These are phyloP conservation scores for Nyctereutes procyonoides DNA, from an alignment of 2,113 vertebrate genomes.

Conservation along the genomic window DNA sequence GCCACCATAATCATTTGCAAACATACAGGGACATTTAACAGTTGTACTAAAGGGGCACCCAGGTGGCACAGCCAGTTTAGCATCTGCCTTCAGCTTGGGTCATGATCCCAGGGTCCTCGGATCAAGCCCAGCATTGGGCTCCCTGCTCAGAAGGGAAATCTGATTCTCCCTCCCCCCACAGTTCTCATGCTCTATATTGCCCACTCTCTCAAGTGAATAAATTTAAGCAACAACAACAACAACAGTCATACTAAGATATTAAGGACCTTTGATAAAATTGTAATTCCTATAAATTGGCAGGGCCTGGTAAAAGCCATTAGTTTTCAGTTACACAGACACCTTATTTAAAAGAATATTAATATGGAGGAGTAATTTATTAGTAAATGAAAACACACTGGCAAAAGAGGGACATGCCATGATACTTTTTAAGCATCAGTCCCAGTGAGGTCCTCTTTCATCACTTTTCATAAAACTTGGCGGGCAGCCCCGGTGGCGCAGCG, in stretches of 20 bases:
- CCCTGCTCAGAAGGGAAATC: not conserved
- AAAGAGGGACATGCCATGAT: too few species aligned
- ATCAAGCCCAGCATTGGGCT: not conserved
- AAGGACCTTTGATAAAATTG: not conserved
- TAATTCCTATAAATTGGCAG: not conserved
- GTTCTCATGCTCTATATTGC: not conserved
- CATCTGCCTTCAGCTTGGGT: not conserved
- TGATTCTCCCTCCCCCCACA: not conserved
- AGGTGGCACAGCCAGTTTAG: not conserved
- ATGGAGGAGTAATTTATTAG: not conserved
- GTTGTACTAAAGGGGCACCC: not conserved
- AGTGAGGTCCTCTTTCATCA: not conserved
- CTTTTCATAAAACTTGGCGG: not conserved
- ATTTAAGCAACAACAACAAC: not conserved
- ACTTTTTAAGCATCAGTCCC: not conserved
- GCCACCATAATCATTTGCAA: not conserved
- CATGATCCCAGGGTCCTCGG: not conserved
- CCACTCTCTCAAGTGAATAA: not conserved
- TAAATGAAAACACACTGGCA: too few species aligned
- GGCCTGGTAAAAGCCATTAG: not conserved
- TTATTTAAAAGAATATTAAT: constrained; percentile 5
- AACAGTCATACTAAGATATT: not conserved
- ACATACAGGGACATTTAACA: not conserved
- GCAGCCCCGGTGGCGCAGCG: too few species aligned
- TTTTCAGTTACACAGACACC: not conserved